A percentile compares a stretch with the other conserved stretches of the same genome.
Evolutionary conservation across 2,888 invertebrate genomes (phyloP).

Genomic region (Dryobota labecula): DNA sequence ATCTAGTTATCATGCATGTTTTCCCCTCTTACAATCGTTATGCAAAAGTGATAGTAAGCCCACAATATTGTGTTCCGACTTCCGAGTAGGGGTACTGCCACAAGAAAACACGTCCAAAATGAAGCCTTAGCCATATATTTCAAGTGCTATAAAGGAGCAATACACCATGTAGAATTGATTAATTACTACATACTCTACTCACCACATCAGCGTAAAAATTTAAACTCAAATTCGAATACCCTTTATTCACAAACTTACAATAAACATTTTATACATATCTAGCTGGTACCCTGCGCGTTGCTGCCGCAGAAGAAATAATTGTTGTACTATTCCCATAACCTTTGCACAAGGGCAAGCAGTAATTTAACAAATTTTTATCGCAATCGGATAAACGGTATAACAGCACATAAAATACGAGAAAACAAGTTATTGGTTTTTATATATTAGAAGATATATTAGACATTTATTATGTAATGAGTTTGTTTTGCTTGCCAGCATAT

Average conservation of each 20-base stretch:
- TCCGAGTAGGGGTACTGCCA: too few species aligned
- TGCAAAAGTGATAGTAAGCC: slow-evolving; percentile 4
- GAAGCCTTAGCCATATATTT: background rate
- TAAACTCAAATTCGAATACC: background rate
- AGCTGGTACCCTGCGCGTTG: too few species aligned
- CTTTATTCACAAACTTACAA: background rate
- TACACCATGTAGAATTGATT: background rate
- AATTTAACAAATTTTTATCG: too few species aligned
- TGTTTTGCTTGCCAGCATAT: background rate
- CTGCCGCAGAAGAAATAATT: too few species aligned
- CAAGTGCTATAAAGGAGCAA: background rate
- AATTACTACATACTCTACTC: background rate
- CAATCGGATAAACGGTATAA: too few species aligned
- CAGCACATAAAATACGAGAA: too few species aligned
- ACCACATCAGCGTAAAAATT: background rate
- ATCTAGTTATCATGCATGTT: slow-evolving; percentile 28
- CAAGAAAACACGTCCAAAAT: background rate
- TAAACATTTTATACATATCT: background rate
- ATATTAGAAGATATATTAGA: background rate
- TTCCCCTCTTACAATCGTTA: background rate
- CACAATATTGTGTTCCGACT: background rate
- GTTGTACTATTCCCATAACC: too few species aligned
- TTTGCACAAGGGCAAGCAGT: too few species aligned
- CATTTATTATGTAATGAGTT: background rate
- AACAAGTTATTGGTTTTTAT: too few species aligned